Percentiles rank a stretch among this genome's conserved stretches.
Conservation (phyloP, 2,888 invertebrate genomes). For the Caenorhabditis imperialis region DNA sequence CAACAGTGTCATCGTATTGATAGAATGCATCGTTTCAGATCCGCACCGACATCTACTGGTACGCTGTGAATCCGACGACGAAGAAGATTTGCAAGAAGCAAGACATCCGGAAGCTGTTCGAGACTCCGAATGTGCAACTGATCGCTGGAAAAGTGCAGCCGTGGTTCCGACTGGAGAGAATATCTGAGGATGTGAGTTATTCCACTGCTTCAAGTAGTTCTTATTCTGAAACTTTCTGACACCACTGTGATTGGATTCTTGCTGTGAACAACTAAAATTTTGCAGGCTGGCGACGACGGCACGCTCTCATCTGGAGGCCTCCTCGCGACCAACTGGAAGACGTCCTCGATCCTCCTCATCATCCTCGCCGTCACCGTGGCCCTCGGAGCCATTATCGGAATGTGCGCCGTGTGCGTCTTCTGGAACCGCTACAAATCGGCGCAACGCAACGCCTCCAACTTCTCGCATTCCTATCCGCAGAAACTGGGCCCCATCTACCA, state of each 20-base stretch:
- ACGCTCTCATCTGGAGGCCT: constrained; percentile 37
- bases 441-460: constrained; percentile 55
- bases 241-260: too few relatives aligned
- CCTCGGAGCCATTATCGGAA: constrained; percentile 69
- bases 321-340: constrained; percentile 70
- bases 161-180: constrained; percentile 71
- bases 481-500: constrained; percentile 69
- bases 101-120: constrained; percentile 74
- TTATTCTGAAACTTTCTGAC: too few relatives aligned
- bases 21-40: constrained; percentile 34
- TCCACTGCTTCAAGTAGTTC: too few relatives aligned
- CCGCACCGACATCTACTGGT: constrained; percentile 74
- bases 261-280: too few relatives aligned
- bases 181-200: constrained; percentile 60
- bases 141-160: constrained; percentile 75
- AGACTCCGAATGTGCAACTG: constrained; percentile 66
- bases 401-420: constrained; percentile 71
- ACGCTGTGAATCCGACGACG: constrained; percentile 73
- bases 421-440: constrained; percentile 65
- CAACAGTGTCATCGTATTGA: neutral
- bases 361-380: constrained; percentile 70
- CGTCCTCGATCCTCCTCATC: constrained; percentile 64
- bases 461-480: constrained; percentile 59
- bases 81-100: constrained; percentile 75
- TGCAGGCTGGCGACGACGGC: constrained; percentile 43